Base-by-base conservation (phyloP, 1,140 invertebrate species). In the Scaptomyza montana region DNA sequence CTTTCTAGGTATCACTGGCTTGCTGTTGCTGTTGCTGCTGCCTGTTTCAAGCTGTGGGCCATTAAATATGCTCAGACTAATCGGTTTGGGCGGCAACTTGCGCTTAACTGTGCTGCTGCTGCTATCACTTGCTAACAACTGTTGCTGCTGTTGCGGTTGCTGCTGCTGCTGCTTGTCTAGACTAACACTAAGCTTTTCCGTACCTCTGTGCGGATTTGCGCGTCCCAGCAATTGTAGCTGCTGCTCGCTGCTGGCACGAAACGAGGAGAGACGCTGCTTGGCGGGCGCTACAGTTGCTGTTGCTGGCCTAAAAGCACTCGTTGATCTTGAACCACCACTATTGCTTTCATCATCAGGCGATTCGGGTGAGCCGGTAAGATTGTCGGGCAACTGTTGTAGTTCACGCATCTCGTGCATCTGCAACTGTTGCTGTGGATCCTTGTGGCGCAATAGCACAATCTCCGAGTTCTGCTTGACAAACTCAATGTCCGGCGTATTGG, bases 391-490 rank as follows among this genome's bases (percentile, higher is more conserved):
- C 43, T 91, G 90, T 19, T 91, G 90, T 61, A 91, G 57, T 33
- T 91, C 90, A 30, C 90, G 78, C 90, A 91, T 82, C 62, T 91
- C 90, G 33, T 90, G 78, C 61, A 78, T 54, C 70, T 78, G 75
- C 61, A 90, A 56, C 47, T 86, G 77, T 47, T 86, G 77, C 65
- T 86, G 78, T 19, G 86, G 90, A 61, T 90, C 84, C 59, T 92
- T 92, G 36, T 89, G 91, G 12, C 91, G 86, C 63, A 92, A 43
- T 36, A 92, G 64, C 10, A 92, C 91, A 57, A 92, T 91, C 61
- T 92, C 91, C 3, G 91, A 90, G 60, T 92, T 92, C 67, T 92
- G 86, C 49, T 90, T 89, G n/a, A 84, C 78, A 64, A 92, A 92
- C 72, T 92, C 90, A 30, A 92, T 92, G 57, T 92, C 90, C 19